Evolutionary conservation across 2,888 invertebrate genomes (phyloP).

Genomic region (Meganola albula): DNA sequence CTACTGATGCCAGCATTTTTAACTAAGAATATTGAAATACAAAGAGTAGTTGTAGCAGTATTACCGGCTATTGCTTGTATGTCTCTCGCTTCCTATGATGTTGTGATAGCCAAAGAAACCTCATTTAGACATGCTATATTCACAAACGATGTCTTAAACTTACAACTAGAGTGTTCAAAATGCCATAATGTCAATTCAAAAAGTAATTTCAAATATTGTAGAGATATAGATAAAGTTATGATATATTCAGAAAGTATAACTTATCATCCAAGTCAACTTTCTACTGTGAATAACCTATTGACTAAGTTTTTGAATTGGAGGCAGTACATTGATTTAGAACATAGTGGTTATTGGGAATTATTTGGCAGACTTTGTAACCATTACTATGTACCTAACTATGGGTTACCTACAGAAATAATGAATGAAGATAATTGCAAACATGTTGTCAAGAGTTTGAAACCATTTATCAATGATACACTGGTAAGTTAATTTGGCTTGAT

Average conservation of each 20-base stretch:
- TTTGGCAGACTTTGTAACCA: constrained; percentile 51
- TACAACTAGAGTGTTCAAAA: constrained; percentile 49
- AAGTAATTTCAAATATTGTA: constrained; percentile 19
- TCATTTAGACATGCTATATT: constrained; percentile 44
- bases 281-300: constrained; percentile 44
- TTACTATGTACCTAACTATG: constrained; percentile 55
- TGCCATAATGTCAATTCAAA: constrained; percentile 41
- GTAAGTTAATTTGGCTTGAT: constrained; percentile 18
- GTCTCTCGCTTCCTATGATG: constrained; percentile 43
- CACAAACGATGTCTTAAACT: constrained; percentile 31
- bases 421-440: constrained; percentile 45
- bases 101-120: constrained; percentile 29
- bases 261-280: constrained; percentile 32
- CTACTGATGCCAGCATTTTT: constrained; percentile 60
- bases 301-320: constrained; percentile 57
- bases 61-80: constrained; percentile 55
- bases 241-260: constrained; percentile 36
- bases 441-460: constrained; percentile 47
- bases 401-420: constrained; percentile 42
- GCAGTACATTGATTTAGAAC: constrained; percentile 43
- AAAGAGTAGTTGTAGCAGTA: constrained; percentile 38
- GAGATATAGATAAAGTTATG: constrained; percentile 30
- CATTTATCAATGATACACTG: constrained; percentile 24
- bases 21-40: constrained; percentile 45
- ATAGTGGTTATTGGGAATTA: constrained; percentile 47